Evolutionary conservation across 2,113 vertebrate species (phyloP), one percentile per base, ranked within the genome.

Genomic region (Thymallus thymallus): DNA sequence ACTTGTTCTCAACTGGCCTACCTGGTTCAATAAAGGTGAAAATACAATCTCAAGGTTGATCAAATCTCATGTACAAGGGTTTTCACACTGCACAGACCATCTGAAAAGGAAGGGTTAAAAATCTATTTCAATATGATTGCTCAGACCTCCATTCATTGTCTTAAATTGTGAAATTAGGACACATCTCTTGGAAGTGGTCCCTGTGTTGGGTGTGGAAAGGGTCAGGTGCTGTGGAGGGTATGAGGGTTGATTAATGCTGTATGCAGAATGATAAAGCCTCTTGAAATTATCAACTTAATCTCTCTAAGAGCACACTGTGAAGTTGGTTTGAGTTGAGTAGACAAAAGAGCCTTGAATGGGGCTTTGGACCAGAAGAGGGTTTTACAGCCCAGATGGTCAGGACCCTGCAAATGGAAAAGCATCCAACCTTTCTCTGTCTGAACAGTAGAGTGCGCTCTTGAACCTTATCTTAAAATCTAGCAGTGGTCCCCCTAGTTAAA

Each of bases 331-430:
- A 66, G 62, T 22, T 20, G 26, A 26, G 12, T n/a, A 45, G n/a
- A 76, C 61, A 76, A 60, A 72, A 23, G 69, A 58, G 48, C 10
- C 70, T 45, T 68, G 51, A 62, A 68, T 68, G 51, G 55, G 55
- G 63, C 30, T 68, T 58, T 35, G 62, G 22, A 7, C 26, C 55
- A 5, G 45, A 18, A 72, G 16, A 72, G 69, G 48, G 51, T 46
- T 30, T 66, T 71, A 46, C 23, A 48, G 51, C 29, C 64, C 76
- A 77, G 69, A 63, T 77, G 76, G 30, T 68, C 69, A 68, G 69
- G 46, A 10, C 70, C 24, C 16, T 30, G 20, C 20, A 30, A 73
- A 62, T 68, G 16, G 63, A 18, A 26, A 18, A 56, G 23, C 30
- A 24, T 45, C n/a, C 14, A 48, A 13, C 51, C 45, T 56, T 41